Evolutionary conservation across 2,797 vertebrate genomes (phyloP), one percentile per base, ranked within the genome.

Genomic region (Ataeniobius toweri): DNA sequence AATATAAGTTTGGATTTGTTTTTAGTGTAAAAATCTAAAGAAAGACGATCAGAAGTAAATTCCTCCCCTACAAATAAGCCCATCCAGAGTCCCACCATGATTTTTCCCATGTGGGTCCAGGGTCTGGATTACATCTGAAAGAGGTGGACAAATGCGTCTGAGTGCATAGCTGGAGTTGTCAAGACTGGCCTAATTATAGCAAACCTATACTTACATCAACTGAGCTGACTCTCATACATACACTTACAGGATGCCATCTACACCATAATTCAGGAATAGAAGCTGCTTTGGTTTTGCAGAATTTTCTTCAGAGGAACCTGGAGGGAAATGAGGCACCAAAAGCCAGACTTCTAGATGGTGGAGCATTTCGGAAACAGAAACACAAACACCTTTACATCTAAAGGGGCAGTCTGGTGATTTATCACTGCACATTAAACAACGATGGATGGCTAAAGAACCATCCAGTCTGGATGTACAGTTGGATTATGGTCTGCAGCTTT

Each of bases 181-280:
- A 61, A 61, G 14, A 31, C 58, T 31, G 58, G 58, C 26, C 58
- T 61, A 31, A 61, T 61, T 61, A 31, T 1, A 61, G 28, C 59
- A 31, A 61, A 61, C 28, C 59, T 61, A 31, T 61, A 31, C 59
- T 61, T 61, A 61, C 26, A 61, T 61, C 59, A 61, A 24, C 59
- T 61, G 26, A 31, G 14, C 59, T 31, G 28, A 88, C 91, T 92
- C 87, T 93, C 93, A 90, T 85, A 80, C 71, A 74, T 80, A 71
- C 80, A 89, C 74, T 83, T 86, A 83, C 8, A 0, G 82, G 80
- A 84, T 76, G 82, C 80, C 81, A 71, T 82, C 75, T 74, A 77
- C 71, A 5, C 59, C 81, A 77, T 81, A 87, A 87, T 44, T 73
- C 78, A 81, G 46, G 79, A 89, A 88, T 85, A 90, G 83, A 86